These are phyloP conservation scores for Trichosurus vulpecula DNA, from an alignment of 2,797 vertebrate species.

Conservation along the genomic window DNA sequence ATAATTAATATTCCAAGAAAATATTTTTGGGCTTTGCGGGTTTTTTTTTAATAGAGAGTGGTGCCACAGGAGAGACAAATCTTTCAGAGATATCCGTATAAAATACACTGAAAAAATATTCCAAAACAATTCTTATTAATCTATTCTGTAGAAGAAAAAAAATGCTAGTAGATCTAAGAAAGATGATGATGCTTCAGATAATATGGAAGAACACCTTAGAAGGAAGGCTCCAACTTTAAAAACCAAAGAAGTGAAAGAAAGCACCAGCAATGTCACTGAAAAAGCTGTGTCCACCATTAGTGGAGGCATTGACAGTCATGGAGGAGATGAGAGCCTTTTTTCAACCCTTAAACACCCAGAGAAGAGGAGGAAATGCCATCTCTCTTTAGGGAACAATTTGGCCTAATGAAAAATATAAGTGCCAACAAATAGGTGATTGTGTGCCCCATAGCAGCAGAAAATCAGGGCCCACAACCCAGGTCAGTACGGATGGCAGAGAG, in stretches of 20 bases:
- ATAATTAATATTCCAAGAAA: constrained; percentile 28
- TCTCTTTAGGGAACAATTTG: constrained; percentile 92
- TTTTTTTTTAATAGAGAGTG: constrained; percentile 1
- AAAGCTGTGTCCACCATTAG: neutral
- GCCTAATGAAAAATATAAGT: constrained; percentile 86
- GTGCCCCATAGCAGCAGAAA: neutral
- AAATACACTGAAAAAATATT: constrained; percentile 76
- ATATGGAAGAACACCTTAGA: neutral
- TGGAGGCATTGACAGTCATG: too few relatives aligned
- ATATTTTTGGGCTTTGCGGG: constrained; percentile 4
- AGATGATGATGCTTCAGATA: rapidly evolving
- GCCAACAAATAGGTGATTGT: neutral
- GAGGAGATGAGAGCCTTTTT: neutral
- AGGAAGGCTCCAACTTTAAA: too few relatives aligned
- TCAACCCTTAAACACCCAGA: neutral
- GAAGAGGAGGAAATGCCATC: neutral
- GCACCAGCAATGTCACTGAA: neutral
- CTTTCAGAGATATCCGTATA: constrained; percentile 59
- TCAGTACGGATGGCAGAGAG: neutral
- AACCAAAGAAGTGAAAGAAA: neutral
- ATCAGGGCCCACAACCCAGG: neutral
- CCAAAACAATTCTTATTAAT: neutral
- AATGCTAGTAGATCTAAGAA: neutral
- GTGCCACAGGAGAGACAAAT: constrained; percentile 45
- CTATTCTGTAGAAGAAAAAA: neutral